Percentiles rank a stretch among this genome's conserved stretches.
These are phyloP conservation scores for Daktulosphaira vitifoliae DNA, from an alignment of 1,140 invertebrate species.

Conservation along the genomic window DNA sequence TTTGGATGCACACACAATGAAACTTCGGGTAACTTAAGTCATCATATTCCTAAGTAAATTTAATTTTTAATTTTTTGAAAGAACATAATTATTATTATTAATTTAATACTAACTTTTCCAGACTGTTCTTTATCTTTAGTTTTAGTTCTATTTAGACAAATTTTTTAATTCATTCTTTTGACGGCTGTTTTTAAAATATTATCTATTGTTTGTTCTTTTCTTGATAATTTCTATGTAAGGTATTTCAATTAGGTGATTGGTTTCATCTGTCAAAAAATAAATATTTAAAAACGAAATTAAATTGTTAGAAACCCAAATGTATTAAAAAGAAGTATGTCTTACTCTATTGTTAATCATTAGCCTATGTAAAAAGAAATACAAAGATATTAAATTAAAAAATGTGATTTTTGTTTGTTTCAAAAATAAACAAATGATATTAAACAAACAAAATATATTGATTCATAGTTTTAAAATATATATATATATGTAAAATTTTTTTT, in stretches of 20 bases:
- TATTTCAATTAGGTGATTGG: conserved; percentile 22
- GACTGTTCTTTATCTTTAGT: conserved; percentile 32
- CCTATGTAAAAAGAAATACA: conserved; percentile 19
- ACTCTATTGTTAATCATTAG: conserved; percentile 18
- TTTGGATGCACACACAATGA: conserved; percentile 15
- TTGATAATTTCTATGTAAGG: conserved; percentile 10
- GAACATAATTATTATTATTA: conserved; percentile 27
- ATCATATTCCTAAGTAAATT: conserved; percentile 31
- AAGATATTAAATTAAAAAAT: conserved; percentile 18
- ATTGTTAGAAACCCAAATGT: conserved; percentile 1
- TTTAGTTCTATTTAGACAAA: conserved; percentile 31
- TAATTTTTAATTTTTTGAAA: conserved; percentile 30
- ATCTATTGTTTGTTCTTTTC: conserved; percentile 19
- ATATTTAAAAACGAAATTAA: conserved; percentile 7
- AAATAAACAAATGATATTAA: conserved; percentile 17
- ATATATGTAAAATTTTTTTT: conserved; percentile 30
- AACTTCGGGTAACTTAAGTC: conserved; percentile 13
- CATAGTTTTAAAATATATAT: conserved; percentile 19
- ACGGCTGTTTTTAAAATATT: conserved; percentile 17
- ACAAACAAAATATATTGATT: conserved; percentile 8
- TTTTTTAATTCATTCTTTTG: conserved; percentile 19
- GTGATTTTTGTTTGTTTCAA: conserved; percentile 30
- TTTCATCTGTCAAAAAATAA: conserved; percentile 26
- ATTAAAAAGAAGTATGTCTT: conserved; percentile 14
- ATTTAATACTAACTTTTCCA: conserved; percentile 29